Conservation (phyloP, 92 coral and sea anemone genomes). For the Meandrina meandrites region DNA sequence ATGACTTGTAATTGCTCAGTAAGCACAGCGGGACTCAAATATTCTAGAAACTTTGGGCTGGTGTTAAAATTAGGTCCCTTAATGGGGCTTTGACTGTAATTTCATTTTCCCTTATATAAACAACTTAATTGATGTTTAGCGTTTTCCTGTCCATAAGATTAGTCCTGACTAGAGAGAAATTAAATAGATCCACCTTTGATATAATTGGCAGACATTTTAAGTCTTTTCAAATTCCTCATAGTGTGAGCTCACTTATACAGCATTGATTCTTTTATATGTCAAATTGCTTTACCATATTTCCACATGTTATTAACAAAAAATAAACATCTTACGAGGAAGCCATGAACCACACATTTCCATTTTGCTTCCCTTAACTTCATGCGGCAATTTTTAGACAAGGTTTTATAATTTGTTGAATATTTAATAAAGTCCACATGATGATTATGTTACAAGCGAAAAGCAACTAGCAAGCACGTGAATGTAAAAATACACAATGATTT, state of each 20-base stretch:
- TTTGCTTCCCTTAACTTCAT: not conserved
- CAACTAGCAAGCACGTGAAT: not conserved
- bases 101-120: not conserved
- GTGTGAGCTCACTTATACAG: no score
- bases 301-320: not conserved
- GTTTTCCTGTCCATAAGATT: not conserved
- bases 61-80: not conserved
- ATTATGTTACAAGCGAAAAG: not conserved
- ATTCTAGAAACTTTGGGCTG: not conserved
- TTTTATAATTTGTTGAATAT: not conserved
- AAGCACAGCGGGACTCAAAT: no score
- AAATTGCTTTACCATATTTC: not conserved
- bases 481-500: not conserved
- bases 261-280: no score
- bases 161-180: not conserved
- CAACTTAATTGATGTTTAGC: not conserved
- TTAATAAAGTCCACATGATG: not conserved
- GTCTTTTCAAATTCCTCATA: not conserved
- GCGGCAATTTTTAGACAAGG: not conserved
- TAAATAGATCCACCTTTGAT: not conserved
- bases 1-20: no score
- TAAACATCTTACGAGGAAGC: not conserved
- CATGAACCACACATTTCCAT: no score
- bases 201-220: not conserved
- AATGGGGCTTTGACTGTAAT: not conserved